Percentiles rank a stretch among this genome's conserved stretches.
Evolutionary conservation across 2,888 invertebrate genomes (phyloP).

Genomic region (Trisateles emortualis): DNA sequence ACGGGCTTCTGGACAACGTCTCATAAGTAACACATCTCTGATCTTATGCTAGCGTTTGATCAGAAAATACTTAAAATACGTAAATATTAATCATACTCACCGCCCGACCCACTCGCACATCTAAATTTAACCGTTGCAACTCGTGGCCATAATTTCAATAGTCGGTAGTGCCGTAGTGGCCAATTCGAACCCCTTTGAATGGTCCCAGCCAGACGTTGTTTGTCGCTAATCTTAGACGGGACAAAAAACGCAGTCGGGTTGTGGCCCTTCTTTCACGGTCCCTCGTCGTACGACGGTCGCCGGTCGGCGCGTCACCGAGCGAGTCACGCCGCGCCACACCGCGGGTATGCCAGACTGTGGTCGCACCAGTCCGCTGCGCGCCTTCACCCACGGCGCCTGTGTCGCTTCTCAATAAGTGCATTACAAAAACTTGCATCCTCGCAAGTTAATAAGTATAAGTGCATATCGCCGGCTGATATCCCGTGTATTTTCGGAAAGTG

Average conservation of each 20-base stretch:
- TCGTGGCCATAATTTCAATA: constrained; percentile 21
- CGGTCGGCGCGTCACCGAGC: constrained; percentile 45
- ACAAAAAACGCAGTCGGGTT: constrained; percentile 78
- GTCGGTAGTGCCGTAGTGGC: constrained; percentile 16
- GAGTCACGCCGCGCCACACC: constrained; percentile 44
- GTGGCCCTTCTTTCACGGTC: constrained; percentile 78
- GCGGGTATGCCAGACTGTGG: constrained; percentile 39
- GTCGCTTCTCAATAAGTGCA: constrained; percentile 45
- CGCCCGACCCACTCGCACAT: constrained; percentile 4
- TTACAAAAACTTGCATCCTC: constrained; percentile 61
- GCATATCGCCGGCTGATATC: constrained; percentile 60
- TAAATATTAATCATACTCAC: constrained; percentile 13
- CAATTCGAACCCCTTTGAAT: constrained; percentile 56
- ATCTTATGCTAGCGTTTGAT: constrained; percentile 22
- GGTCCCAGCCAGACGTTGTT: constrained; percentile 67
- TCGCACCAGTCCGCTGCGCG: constrained; percentile 71
- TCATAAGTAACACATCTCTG: constrained; percentile 17
- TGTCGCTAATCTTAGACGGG: constrained; percentile 79
- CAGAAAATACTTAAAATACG: constrained; percentile 4
- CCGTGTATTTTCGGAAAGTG: constrained; percentile 66
- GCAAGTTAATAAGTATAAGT: constrained; percentile 65
- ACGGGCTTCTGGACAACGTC: constrained; percentile 32
- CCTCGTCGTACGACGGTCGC: constrained; percentile 55
- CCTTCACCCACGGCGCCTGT: constrained; percentile 65
- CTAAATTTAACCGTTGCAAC: constrained; percentile 18